A percentile compares a stretch with the other conserved stretches of the same genome.
Evolutionary conservation across 2,888 invertebrate species (phyloP).

Genomic region (Zootermopsis nevadensis): DNA sequence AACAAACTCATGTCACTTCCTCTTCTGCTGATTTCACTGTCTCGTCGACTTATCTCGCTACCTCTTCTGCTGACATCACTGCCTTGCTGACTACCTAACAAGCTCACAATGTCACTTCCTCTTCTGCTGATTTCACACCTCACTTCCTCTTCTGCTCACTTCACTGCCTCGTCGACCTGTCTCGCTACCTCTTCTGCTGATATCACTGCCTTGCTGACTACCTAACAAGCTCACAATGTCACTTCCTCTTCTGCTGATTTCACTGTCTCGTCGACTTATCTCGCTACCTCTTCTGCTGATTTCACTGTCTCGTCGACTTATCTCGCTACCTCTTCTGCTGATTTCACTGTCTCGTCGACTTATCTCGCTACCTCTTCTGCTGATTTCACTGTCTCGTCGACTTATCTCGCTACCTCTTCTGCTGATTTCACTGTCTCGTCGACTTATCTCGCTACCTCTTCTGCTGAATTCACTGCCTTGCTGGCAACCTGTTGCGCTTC

Average conservation of each 20-base stretch:
- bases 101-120: constrained; percentile 59
- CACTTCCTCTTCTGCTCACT: not conserved
- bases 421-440: constrained; percentile 35
- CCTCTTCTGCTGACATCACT: constrained; percentile 46
- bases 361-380: too few relatives aligned
- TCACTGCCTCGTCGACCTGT: constrained; percentile 35
- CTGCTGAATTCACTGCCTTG: constrained; percentile 48
- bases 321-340: too few relatives aligned
- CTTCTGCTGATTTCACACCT: constrained; percentile 26
- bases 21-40: constrained; percentile 39
- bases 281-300: too few relatives aligned
- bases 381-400: too few relatives aligned
- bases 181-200: constrained; percentile 45
- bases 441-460: constrained; percentile 42
- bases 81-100: constrained; percentile 43
- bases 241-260: constrained; percentile 61
- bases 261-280: constrained; percentile 51
- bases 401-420: too few relatives aligned
- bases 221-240: constrained; percentile 57
- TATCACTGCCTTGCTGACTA: constrained; percentile 47
- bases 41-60: constrained; percentile 39
- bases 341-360: too few relatives aligned
- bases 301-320: too few relatives aligned
- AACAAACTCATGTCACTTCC: too few relatives aligned
- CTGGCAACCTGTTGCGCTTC: constrained; percentile 24